Evolutionary conservation across 2,888 invertebrate genomes (phyloP), one percentile per base, ranked within the genome.

Genomic region (Coelopa pilipes): DNA sequence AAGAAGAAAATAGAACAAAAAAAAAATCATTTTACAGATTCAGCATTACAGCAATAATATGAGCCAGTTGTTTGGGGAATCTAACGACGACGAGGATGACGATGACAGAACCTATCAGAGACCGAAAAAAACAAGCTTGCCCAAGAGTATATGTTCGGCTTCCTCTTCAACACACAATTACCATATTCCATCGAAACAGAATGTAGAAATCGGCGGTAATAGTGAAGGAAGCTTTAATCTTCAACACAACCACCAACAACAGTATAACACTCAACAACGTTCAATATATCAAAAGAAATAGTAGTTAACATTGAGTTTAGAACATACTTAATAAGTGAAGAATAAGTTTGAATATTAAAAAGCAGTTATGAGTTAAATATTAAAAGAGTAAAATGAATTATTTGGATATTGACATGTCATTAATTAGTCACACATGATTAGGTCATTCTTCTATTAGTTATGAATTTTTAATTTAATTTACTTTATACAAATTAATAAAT

Each of bases 21-120:
- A 78, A 66, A 73, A 76, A 67, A 55, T 73, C 69, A 76, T 78
- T 77, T 81, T 81, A 76, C 81, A 81, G 81, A 80, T 81, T 69
- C 77, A 77, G 74, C 79, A 78, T 66, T 79, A 77, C 76, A 78
- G 70, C 76, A 80, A 78, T 79, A 80, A 80, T 79, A 82, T 83
- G 81, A 82, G 79, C 72, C 81, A 82, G 76, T 82, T 83, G 72
- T 83, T 83, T 80, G 83, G 83, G 74, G 83, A 83, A 75, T 81
- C 82, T 62, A 81, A 82, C 78, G 83, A 82, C 70, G 81, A 81
- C 62, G 82, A 82, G 75, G 82, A 82, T 72, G 80, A 80, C 65
- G 80, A 81, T 76, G 80, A 80, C 65, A 65, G 49, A 60, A 65
- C 46, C 65, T 71, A 55, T 65, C 65, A 63, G 53, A 55, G 46